Base-by-base conservation (phyloP, 2,797 vertebrate species). In the Siniperca obscura region DNA sequence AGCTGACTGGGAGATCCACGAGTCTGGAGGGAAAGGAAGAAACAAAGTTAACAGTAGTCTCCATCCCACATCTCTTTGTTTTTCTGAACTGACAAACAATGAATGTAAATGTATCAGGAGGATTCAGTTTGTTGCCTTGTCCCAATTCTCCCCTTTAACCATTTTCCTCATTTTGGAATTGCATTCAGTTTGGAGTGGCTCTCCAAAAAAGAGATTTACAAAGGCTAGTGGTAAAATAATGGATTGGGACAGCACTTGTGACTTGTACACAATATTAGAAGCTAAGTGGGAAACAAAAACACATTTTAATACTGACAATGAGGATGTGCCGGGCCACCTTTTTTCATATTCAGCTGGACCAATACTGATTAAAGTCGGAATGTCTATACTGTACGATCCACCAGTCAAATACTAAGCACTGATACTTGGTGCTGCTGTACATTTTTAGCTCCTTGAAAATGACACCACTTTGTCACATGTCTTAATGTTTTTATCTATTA, bases 1-100 rank as follows among this genome's bases (percentile, higher is more conserved):
- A 55, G 98, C 98, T 5, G 98, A 99, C 90, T 99, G 98, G 67
- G 98, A 99, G 93, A 99, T 98, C 98, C 98, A 99, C 30, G 97
- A 98, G 96, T 99, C 98, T 99, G 77, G 0, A 57, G 36, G n/a
- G 17, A 36, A 6, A 50, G 4, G 53, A 0, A 25, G 1, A 57
- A 30, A 14, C 17, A 2, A 14, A 19, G 22, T 40, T 12, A 40
- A 55, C 1, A 16, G 9, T 19, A 14, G 53, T 36, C 19, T 64
- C 4, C 36, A 21, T 22, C 11, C 4, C 36, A 12, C 19, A 56
- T 38, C 17, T 34, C 34, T 74, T 50, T 67, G 22, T 40, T 38
- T 50, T 19, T 59, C 34, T 4, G 10, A 42, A 22, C 3, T 60
- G 21, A 53, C 1, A 57, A 71, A 78, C 42, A 50, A 22, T 30